Percentiles rank a stretch among this genome's conserved stretches.
Evolutionary conservation across 2,113 vertebrate species (phyloP).

Genomic region (Forbesichthys agassizii): DNA sequence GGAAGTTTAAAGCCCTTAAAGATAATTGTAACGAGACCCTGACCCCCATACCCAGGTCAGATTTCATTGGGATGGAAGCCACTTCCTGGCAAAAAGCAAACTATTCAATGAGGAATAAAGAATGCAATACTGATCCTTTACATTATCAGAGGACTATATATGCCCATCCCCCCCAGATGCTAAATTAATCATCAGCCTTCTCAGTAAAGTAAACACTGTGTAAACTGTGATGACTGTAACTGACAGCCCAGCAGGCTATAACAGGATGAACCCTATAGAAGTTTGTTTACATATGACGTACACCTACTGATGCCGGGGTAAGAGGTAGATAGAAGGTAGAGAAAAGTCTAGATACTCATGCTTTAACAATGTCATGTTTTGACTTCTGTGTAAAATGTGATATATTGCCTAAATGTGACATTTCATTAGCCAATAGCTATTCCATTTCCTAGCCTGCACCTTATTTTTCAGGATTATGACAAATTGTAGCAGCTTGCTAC

Average conservation of each 20-base stretch:
- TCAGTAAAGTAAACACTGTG: slow-evolving; percentile 52
- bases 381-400: not conserved
- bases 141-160: slow-evolving; percentile 28
- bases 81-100: slow-evolving; percentile 62
- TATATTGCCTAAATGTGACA: too few relatives aligned
- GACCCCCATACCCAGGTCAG: slow-evolving; percentile 46
- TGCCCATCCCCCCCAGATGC: slow-evolving; percentile 22
- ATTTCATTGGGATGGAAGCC: slow-evolving; percentile 52
- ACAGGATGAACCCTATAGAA: slow-evolving; percentile 29
- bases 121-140: slow-evolving; percentile 28
- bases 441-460: too few relatives aligned
- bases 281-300: slow-evolving; percentile 24
- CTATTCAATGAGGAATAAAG: slow-evolving; percentile 42
- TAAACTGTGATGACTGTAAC: slow-evolving; percentile 44
- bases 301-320: not conserved
- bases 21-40: slow-evolving; percentile 66
- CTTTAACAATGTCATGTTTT: slow-evolving; percentile 26
- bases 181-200: slow-evolving; percentile 58
- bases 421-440: too few relatives aligned
- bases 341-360: slow-evolving; percentile 1
- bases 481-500: not conserved
- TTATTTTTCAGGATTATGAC: too few relatives aligned
- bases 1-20: slow-evolving; percentile 51
- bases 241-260: slow-evolving; percentile 29
- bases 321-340: slow-evolving; percentile 12